Evolutionary conservation across 2,797 vertebrate species (phyloP).

Genomic region (Champsocephalus gunnari): DNA sequence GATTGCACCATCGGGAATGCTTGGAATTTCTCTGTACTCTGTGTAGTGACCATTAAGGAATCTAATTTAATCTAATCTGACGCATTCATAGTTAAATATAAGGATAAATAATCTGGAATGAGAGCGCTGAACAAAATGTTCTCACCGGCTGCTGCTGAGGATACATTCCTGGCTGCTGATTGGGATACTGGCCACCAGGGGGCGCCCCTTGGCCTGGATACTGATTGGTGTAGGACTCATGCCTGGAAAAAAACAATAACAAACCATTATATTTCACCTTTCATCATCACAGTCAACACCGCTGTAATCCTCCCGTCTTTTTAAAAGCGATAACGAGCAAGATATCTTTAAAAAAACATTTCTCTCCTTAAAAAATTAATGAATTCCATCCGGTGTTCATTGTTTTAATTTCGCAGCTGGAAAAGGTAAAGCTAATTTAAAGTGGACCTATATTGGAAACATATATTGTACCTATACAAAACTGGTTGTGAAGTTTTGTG

Average conservation of each 20-base stretch:
- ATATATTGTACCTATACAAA: no score
- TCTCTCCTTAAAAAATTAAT: neutral
- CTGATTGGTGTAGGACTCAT: constrained; percentile 97
- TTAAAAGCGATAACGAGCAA: no score
- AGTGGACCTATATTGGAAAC: no score
- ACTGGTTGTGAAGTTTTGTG: no score
- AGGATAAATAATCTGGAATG: neutral
- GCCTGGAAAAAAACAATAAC: constrained; percentile 82
- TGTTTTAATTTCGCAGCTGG: no score
- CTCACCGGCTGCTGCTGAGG: constrained; percentile 93
- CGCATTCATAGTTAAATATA: neutral
- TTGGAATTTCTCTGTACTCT: no score
- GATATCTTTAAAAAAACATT: neutral
- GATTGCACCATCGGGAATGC: no score
- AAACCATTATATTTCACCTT: constrained; percentile 19
- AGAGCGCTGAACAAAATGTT: constrained; percentile 59
- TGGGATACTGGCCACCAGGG: constrained; percentile 94
- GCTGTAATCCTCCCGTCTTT: no score
- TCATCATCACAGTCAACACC: constrained; percentile 8
- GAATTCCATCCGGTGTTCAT: no score
- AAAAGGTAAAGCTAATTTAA: no score
- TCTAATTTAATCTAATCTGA: neutral
- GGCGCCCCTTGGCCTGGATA: constrained; percentile 96
- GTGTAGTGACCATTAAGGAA: no score
- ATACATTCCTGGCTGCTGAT: constrained; percentile 97